Evolutionary conservation across 23 tunicate species (phyloP).

Genomic region (Ciona savignyi): DNA sequence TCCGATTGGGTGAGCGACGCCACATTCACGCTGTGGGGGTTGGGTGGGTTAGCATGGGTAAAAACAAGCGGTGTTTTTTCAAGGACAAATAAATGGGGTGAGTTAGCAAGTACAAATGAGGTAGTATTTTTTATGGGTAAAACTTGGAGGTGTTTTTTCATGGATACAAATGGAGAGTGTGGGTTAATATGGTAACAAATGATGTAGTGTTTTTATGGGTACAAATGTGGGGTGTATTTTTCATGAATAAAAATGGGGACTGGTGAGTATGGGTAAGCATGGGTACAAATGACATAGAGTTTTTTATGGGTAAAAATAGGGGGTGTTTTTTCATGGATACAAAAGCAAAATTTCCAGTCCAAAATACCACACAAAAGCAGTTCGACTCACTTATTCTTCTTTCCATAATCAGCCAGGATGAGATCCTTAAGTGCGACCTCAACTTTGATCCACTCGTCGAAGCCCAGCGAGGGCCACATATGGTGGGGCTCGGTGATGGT

Average conservation of each 20-base stretch:
- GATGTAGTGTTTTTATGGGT: too few species aligned
- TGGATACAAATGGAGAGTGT: too few species aligned
- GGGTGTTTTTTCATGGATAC: too few species aligned
- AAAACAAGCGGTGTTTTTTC: not conserved
- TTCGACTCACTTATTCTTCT: conserved; percentile 92
- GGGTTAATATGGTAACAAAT: too few species aligned
- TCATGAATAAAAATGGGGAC: too few species aligned
- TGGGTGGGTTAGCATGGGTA: not conserved
- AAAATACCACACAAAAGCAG: not conserved
- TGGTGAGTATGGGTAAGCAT: too few species aligned
- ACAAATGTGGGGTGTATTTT: too few species aligned
- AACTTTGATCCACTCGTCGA: conserved; percentile 99
- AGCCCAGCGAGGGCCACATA: conserved; percentile 97
- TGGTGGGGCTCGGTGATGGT: conserved; percentile 98
- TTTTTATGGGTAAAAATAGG: too few species aligned
- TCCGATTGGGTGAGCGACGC: conserved; percentile 99
- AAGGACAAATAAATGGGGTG: not conserved
- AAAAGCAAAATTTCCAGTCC: not conserved
- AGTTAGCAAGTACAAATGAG: too few species aligned
- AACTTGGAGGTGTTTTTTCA: too few species aligned
- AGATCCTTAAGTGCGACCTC: conserved; percentile 99
- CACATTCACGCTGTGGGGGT: conserved; percentile 75
- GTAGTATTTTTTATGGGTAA: too few species aligned
- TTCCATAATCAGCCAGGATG: conserved; percentile 98
- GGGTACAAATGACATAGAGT: too few species aligned